These are phyloP conservation scores for Pachycephala philippinensis DNA, from an alignment of 2,113 vertebrate genomes.

Conservation along the genomic window DNA sequence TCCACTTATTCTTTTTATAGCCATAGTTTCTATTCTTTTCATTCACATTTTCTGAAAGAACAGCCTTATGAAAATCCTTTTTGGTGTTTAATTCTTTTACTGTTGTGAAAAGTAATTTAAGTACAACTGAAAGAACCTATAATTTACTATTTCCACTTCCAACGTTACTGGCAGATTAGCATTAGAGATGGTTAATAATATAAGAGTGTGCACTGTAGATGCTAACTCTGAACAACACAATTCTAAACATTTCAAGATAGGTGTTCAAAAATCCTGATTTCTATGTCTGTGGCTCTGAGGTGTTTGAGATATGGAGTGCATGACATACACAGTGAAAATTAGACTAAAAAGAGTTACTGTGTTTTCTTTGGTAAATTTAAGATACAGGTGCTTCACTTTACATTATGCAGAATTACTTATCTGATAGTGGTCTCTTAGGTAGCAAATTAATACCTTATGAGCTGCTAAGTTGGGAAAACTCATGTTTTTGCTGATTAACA, in stretches of 20 bases:
- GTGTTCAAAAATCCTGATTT: neutral
- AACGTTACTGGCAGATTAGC: neutral
- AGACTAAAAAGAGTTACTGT: neutral
- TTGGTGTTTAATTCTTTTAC: neutral
- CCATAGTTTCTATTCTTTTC: neutral
- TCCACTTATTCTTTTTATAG: neutral
- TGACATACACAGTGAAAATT: neutral
- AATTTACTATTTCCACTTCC: neutral
- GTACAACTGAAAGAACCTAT: neutral
- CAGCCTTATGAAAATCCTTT: neutral
- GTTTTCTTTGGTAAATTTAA: neutral
- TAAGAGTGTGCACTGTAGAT: neutral
- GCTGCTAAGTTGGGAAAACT: neutral
- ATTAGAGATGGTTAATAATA: neutral
- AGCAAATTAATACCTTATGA: neutral
- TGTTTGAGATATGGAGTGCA: neutral
- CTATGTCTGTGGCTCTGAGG: neutral
- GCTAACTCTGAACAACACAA: neutral
- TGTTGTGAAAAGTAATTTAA: neutral
- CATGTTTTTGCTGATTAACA: neutral
- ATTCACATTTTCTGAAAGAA: neutral
- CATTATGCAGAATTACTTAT: neutral
- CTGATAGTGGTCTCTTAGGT: neutral
- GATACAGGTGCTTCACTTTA: neutral
- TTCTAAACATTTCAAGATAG: neutral